Evolutionary conservation across 1,140 invertebrate genomes (phyloP).

Genomic region (Drosophila lini): DNA sequence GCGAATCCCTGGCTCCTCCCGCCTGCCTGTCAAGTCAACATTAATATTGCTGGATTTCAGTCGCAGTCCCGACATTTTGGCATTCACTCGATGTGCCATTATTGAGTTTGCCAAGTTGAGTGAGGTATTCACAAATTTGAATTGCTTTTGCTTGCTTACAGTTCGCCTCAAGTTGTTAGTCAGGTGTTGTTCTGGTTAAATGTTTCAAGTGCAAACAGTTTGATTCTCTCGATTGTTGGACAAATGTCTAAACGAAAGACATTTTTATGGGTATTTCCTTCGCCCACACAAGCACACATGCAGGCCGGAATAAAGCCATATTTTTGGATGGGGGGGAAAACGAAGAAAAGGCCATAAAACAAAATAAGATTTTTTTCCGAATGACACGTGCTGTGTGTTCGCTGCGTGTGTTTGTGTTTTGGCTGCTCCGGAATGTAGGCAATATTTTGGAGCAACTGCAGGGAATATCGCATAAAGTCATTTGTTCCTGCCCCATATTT

Average conservation of each 20-base stretch:
- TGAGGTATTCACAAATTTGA: slow-evolving; percentile 28
- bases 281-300: background rate
- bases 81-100: slow-evolving; percentile 41
- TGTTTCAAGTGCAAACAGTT: slow-evolving; percentile 17
- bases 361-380: slow-evolving; percentile 61
- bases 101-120: slow-evolving; percentile 46
- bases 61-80: slow-evolving; percentile 17
- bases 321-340: slow-evolving; percentile 25
- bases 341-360: slow-evolving; percentile 56
- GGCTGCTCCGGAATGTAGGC: slow-evolving; percentile 26
- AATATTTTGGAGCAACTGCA: slow-evolving; percentile 22
- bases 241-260: slow-evolving; percentile 49
- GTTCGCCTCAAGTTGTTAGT: slow-evolving; percentile 13
- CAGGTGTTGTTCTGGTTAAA: slow-evolving; percentile 17
- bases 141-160: slow-evolving; percentile 23
- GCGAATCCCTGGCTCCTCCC: slow-evolving; percentile 8
- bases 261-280: slow-evolving; percentile 54
- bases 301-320: slow-evolving; percentile 34
- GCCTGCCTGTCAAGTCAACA: slow-evolving; percentile 38
- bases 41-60: slow-evolving; percentile 45
- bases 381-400: slow-evolving; percentile 41
- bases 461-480: slow-evolving; percentile 24
- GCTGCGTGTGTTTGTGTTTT: background rate
- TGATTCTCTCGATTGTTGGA: slow-evolving; percentile 25
- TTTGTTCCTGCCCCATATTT: slow-evolving; percentile 26